These are phyloP conservation scores for Autographa gamma DNA, from an alignment of 2,888 invertebrate species.

Conservation along the genomic window DNA sequence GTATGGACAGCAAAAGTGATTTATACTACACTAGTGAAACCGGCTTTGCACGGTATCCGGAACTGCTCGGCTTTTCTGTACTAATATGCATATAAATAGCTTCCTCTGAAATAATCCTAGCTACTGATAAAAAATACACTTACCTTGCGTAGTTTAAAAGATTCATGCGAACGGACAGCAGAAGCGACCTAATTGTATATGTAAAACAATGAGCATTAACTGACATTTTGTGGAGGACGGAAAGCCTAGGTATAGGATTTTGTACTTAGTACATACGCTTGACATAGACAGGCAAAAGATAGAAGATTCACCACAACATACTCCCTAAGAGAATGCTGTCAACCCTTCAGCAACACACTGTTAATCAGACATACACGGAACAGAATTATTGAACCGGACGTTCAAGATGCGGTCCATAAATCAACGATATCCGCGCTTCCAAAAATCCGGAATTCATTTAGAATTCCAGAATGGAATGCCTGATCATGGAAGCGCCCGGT, in stretches of 20 bases:
- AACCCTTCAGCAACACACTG: background rate
- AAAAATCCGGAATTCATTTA: conserved; percentile 25
- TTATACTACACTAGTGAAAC: no score
- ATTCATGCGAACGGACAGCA: no score
- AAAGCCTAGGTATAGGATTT: background rate
- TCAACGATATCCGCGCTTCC: conserved; percentile 21
- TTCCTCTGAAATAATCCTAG: no score
- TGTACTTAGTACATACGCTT: background rate
- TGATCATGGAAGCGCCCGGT: conserved; percentile 14
- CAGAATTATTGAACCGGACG: background rate
- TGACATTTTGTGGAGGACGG: background rate
- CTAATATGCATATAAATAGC: no score
- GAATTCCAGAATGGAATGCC: conserved; percentile 27
- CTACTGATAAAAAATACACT: no score
- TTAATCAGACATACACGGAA: background rate
- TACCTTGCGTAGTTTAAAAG: no score
- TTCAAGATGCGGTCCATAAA: conserved; percentile 12
- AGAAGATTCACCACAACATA: background rate
- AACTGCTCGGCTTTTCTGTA: no score
- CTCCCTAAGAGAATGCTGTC: background rate
- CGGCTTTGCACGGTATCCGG: no score
- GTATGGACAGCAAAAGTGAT: no score
- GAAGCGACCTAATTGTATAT: no score
- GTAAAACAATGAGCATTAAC: no score
- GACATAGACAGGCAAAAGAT: no score